Percentiles rank a stretch among this genome's conserved stretches.
These are phyloP conservation scores for Choloepus hoffmanni DNA, from an alignment of 2,113 vertebrate species.

Conservation along the genomic window DNA sequence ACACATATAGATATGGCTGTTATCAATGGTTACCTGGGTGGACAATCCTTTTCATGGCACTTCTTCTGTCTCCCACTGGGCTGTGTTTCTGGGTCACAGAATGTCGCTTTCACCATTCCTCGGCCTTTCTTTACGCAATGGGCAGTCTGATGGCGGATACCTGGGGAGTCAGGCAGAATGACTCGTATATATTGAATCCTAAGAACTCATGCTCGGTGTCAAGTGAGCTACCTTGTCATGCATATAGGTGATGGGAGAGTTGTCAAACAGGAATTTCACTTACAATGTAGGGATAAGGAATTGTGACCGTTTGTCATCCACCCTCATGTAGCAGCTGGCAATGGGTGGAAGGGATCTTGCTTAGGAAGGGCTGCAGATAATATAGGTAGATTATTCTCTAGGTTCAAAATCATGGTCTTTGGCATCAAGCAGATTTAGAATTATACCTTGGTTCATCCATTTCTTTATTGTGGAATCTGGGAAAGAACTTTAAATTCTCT, in stretches of 20 bases:
- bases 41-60: conserved; percentile 94
- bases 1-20: background rate
- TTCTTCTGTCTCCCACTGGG: conserved; percentile 91
- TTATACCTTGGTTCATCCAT: background rate
- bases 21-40: conserved; percentile 85
- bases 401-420: background rate
- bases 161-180: conserved; percentile 79
- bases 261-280: background rate
- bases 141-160: conserved; percentile 91
- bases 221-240: background rate
- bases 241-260: background rate
- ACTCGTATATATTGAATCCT: background rate
- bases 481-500: background rate
- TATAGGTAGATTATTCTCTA: background rate
- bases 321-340: background rate
- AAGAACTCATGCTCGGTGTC: background rate
- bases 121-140: conserved; percentile 90
- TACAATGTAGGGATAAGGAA: background rate
- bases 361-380: background rate
- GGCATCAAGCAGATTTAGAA: background rate
- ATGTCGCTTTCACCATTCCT: conserved; percentile 90
- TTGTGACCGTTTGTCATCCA: background rate
- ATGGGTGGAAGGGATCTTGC: background rate
- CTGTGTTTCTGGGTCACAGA: conserved; percentile 91
- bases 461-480: too few species aligned